phyloP scores from a whole-genome alignment of 2,113 vertebrate genomes.

The Sula dactylatra region DNA sequence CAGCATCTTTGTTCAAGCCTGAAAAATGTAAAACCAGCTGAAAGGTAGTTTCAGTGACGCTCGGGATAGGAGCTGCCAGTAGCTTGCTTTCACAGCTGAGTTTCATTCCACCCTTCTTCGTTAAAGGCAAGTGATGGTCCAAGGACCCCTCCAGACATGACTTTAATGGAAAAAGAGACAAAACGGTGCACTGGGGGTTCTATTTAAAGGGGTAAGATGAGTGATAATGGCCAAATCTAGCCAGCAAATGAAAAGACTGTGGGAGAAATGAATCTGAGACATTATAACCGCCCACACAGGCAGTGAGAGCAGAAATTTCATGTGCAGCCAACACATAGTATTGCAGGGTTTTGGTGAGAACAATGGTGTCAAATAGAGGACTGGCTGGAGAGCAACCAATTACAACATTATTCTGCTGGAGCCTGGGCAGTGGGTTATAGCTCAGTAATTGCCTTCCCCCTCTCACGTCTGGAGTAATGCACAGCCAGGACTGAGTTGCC shows the following conservation, averaged over 20 bases:
- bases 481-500: neutral
- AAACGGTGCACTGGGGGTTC: neutral
- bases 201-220: neutral
- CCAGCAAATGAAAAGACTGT: neutral
- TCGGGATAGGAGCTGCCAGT: neutral
- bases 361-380: neutral
- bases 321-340: neutral
- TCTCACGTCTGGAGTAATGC: neutral
- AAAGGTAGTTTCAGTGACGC: constrained; percentile 13
- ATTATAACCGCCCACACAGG: neutral
- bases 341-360: neutral
- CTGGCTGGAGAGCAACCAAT: neutral
- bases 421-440: neutral
- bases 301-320: neutral
- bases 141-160: neutral
- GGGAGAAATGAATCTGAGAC: neutral
- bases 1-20: constrained; percentile 22
- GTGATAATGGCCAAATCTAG: neutral
- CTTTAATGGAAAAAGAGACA: constrained; percentile 19
- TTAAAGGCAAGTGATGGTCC: neutral
- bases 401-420: neutral
- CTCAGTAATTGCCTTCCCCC: neutral
- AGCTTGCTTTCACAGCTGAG: neutral
- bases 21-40: neutral
- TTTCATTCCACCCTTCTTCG: neutral